Percentiles rank a stretch among this genome's conserved stretches.
These are phyloP conservation scores for Frankliniella intonsa DNA, from an alignment of 2,888 invertebrate species.

Conservation along the genomic window DNA sequence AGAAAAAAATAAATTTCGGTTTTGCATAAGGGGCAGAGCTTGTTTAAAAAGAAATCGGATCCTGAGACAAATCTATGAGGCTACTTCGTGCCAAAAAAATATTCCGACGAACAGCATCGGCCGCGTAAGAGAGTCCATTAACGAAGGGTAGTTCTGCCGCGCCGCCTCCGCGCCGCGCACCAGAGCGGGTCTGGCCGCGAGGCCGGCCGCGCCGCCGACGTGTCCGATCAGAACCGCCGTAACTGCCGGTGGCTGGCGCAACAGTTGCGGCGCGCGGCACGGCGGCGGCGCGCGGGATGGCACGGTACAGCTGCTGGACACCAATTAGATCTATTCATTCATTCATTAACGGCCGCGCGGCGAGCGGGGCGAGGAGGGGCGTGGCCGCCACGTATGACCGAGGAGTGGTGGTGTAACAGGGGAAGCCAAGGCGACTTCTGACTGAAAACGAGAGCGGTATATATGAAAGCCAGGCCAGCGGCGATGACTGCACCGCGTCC, in stretches of 20 bases:
- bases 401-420: not conserved
- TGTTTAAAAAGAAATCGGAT: too few relatives aligned
- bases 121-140: too few relatives aligned
- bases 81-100: too few relatives aligned
- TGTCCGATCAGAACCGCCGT: too few relatives aligned
- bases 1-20: too few relatives aligned
- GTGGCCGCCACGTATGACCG: not conserved
- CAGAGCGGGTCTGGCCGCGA: not conserved
- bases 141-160: not conserved
- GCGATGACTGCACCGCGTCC: too few relatives aligned
- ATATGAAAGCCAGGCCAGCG: not conserved
- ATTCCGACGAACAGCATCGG: too few relatives aligned
- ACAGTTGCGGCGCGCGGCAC: too few relatives aligned
- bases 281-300: not conserved
- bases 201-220: not conserved
- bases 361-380: not conserved
- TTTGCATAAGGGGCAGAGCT: too few relatives aligned
- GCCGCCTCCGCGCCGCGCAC: not conserved
- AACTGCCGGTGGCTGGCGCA: too few relatives aligned
- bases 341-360: too few relatives aligned
- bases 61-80: too few relatives aligned
- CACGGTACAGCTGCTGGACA: not conserved
- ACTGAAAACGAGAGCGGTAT: not conserved
- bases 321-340: slow-evolving; percentile 23
- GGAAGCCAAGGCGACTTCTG: not conserved